Evolutionary conservation across 2,888 invertebrate genomes (phyloP).

Genomic region (Cephus spinipes): DNA sequence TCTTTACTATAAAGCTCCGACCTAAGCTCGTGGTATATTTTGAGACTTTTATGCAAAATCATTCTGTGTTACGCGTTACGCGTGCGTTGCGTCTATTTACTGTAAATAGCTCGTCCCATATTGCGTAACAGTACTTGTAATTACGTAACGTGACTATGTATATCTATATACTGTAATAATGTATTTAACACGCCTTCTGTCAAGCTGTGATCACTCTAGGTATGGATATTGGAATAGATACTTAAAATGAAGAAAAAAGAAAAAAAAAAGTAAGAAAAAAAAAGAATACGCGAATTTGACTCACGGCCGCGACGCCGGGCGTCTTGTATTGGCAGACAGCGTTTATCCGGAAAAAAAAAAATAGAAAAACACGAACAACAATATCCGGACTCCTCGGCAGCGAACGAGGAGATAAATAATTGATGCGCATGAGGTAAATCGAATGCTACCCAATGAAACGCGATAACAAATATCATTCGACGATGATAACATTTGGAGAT

Average conservation of each 20-base stretch:
- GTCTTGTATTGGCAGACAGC: background rate
- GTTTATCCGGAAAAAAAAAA: background rate
- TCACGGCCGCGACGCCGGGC: background rate
- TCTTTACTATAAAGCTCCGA: background rate
- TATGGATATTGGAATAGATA: slow-evolving; percentile 40
- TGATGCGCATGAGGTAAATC: no score
- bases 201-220: slow-evolving; percentile 61
- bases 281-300: background rate
- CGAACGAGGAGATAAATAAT: no score
- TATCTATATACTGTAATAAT: slow-evolving; percentile 32
- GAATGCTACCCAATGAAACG: background rate
- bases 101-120: slow-evolving; percentile 25
- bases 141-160: slow-evolving; percentile 34
- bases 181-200: slow-evolving; percentile 61
- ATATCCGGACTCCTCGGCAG: background rate
- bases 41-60: slow-evolving; percentile 3
- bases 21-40: slow-evolving; percentile 3
- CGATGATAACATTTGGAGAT: slow-evolving; percentile 42
- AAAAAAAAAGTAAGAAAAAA: background rate
- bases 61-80: background rate
- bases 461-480: background rate
- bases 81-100: slow-evolving; percentile 11
- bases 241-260: background rate
- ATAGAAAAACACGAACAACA: background rate
- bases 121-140: slow-evolving; percentile 26